Conservation (phyloP, 2,113 vertebrate species). For the Solea senegalensis region DNA sequence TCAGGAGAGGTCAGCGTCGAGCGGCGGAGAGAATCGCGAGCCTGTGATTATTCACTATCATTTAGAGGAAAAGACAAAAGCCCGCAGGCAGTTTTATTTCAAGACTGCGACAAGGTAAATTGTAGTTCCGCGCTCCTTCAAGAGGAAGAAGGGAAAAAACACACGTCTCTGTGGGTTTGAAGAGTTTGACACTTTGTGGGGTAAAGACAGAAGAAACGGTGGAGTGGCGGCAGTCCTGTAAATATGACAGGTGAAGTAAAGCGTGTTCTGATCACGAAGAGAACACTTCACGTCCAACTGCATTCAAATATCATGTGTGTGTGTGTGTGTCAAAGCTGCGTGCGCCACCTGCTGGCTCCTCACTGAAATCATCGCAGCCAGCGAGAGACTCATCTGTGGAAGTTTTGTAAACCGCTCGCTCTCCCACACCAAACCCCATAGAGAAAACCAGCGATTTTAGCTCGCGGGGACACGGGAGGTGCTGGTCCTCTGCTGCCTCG, state of each 20-base stretch:
- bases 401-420: no score
- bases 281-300: no score
- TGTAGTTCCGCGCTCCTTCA: slow-evolving; percentile 31
- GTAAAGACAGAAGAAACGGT: background rate
- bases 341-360: no score
- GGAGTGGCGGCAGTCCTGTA: slow-evolving; percentile 30
- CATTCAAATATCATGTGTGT: no score
- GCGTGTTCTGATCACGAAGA: background rate
- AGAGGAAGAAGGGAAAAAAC: background rate
- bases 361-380: no score
- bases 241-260: slow-evolving; percentile 21
- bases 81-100: slow-evolving; percentile 56
- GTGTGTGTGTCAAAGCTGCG: no score
- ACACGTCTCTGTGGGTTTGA: slow-evolving; percentile 32
- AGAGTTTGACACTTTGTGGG: slow-evolving; percentile 30
- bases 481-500: no score
- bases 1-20: slow-evolving; percentile 41
- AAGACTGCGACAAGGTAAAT: slow-evolving; percentile 52
- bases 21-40: slow-evolving; percentile 35
- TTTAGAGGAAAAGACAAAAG: slow-evolving; percentile 65
- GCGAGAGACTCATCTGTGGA: no score
- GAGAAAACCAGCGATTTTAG: no score
- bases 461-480: no score
- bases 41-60: slow-evolving; percentile 65
- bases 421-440: no score